Conservation (phyloP, 2,888 invertebrate species). For the Chromoteleia sp. region DNA sequence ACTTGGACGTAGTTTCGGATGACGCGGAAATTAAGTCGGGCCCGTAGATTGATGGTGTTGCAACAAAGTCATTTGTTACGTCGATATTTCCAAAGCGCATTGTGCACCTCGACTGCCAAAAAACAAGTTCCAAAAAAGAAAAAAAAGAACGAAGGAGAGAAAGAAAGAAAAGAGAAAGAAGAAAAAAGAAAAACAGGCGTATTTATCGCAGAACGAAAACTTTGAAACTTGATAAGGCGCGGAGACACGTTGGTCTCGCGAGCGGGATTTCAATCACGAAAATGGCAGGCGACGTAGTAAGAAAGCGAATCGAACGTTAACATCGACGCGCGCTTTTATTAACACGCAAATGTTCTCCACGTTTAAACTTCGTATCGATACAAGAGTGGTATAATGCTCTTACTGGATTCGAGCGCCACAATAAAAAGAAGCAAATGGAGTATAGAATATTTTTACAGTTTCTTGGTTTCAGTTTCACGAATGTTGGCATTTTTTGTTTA, state of each 20-base stretch:
- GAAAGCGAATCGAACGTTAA: constrained; percentile 60
- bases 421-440: no score
- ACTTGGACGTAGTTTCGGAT: constrained; percentile 24
- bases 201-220: constrained; percentile 59
- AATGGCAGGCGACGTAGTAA: constrained; percentile 57
- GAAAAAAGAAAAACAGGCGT: background rate
- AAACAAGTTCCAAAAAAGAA: constrained; percentile 46
- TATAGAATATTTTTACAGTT: no score
- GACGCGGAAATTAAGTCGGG: constrained; percentile 62
- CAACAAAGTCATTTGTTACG: constrained; percentile 51
- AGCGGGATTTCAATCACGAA: constrained; percentile 65
- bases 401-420: no score
- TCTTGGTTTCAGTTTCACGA: no score
- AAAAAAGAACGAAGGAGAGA: constrained; percentile 3
- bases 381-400: no score
- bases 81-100: constrained; percentile 35
- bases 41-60: constrained; percentile 60
- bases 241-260: constrained; percentile 25
- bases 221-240: constrained; percentile 56
- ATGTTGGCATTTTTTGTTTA: no score
- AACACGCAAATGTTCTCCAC: constrained; percentile 41
- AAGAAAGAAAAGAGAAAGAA: background rate
- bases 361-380: constrained; percentile 41
- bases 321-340: constrained; percentile 51
- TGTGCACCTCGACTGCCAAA: constrained; percentile 9